Conservation (phyloP, 2,797 vertebrate species). For the Anabacerthia variegaticeps region DNA sequence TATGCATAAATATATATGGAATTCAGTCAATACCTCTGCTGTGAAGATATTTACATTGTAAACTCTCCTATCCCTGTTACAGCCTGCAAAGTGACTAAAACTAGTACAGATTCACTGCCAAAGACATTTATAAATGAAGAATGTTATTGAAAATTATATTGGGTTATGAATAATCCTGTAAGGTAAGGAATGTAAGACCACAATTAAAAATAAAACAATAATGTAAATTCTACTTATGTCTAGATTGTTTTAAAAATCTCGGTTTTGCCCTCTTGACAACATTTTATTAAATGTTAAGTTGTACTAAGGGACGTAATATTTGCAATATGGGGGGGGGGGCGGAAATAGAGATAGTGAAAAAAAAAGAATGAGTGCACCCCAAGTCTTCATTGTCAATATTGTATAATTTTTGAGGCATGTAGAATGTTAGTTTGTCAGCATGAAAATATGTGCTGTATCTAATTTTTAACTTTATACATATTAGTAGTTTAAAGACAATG, state of each 20-base stretch:
- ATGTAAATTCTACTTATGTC: not conserved
- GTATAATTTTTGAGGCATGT: not conserved
- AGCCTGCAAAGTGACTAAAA: not conserved
- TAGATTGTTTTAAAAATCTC: not conserved
- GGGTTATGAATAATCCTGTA: not conserved
- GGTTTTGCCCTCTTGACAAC: not conserved
- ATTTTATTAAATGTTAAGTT: not conserved
- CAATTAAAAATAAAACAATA: not conserved
- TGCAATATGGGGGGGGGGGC: not conserved
- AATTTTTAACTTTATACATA: not conserved
- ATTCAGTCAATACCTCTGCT: not conserved
- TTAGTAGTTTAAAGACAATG: not conserved
- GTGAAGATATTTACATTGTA: not conserved
- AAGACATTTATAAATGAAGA: not conserved
- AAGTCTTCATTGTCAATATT: not conserved
- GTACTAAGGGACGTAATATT: not conserved
- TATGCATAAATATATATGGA: not conserved
- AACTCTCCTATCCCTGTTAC: not conserved
- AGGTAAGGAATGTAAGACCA: not conserved
- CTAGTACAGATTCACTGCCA: not conserved
- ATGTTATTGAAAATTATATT: not conserved
- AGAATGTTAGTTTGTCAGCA: not conserved
- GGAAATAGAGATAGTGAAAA: not conserved
- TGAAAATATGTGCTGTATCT: not conserved
- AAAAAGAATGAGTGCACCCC: fast-evolving